These are phyloP conservation scores for Drosophila orosa DNA, from an alignment of 1,140 invertebrate species.

Conservation along the genomic window DNA sequence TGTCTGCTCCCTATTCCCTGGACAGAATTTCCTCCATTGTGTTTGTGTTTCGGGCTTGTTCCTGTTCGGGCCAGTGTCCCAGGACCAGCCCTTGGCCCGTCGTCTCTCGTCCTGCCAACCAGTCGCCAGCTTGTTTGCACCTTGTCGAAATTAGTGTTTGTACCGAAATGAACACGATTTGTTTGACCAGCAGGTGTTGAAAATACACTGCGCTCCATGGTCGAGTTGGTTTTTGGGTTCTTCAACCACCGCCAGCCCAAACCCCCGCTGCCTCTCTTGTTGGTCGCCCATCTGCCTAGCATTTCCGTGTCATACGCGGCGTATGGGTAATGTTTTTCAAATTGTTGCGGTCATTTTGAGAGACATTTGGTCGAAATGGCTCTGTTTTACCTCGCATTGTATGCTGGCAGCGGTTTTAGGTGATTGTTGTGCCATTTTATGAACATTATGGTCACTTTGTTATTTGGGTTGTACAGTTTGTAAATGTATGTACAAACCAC, in stretches of 20 bases:
- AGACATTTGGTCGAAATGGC: slow-evolving; percentile 51
- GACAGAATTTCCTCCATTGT: slow-evolving; percentile 40
- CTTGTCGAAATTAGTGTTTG: slow-evolving; percentile 82
- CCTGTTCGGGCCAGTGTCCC: slow-evolving; percentile 49
- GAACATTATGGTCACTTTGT: slow-evolving; percentile 43
- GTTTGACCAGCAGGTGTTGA: slow-evolving; percentile 81
- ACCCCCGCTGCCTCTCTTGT: not conserved
- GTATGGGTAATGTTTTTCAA: slow-evolving; percentile 80
- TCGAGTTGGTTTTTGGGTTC: slow-evolving; percentile 33
- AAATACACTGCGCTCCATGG: slow-evolving; percentile 65
- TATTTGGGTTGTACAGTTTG: slow-evolving; percentile 28
- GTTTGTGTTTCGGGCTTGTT: slow-evolving; percentile 53
- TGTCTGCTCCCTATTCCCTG: slow-evolving; percentile 15
- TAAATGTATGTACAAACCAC: not conserved
- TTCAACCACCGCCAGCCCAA: not conserved
- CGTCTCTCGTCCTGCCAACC: slow-evolving; percentile 1
- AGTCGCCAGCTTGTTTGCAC: slow-evolving; percentile 77
- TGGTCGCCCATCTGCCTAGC: slow-evolving; percentile 19
- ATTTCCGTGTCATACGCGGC: slow-evolving; percentile 59
- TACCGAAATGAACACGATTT: slow-evolving; percentile 81
- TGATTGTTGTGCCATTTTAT: slow-evolving; percentile 45
- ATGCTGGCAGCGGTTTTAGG: slow-evolving; percentile 39
- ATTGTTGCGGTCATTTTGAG: slow-evolving; percentile 70
- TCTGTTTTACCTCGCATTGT: slow-evolving; percentile 46
- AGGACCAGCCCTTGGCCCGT: slow-evolving; percentile 3